Percentiles rank a stretch among this genome's conserved stretches.
phyloP scores from a whole-genome alignment of 2,888 invertebrate genomes.

The Aradus depressus region DNA sequence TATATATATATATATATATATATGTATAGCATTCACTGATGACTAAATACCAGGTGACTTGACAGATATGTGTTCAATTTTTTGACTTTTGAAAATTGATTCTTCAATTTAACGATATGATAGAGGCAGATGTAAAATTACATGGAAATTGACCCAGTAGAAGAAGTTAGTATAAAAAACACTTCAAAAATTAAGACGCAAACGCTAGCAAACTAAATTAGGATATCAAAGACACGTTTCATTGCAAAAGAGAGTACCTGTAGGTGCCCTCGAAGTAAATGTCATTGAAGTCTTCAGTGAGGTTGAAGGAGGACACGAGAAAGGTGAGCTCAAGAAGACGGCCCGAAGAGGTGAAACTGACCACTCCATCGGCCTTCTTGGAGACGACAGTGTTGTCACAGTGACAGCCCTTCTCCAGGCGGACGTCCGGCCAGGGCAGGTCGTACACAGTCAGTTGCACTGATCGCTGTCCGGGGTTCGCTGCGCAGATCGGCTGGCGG shows the following conservation, averaged over 20 bases:
- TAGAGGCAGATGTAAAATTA: too few relatives aligned
- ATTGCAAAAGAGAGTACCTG: slow-evolving; percentile 3
- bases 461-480: slow-evolving; percentile 28
- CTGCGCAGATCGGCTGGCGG: slow-evolving; percentile 49
- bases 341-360: slow-evolving; percentile 53
- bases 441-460: slow-evolving; percentile 52
- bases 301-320: slow-evolving; percentile 57
- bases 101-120: too few relatives aligned
- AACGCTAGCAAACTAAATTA: too few relatives aligned
- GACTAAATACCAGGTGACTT: too few relatives aligned
- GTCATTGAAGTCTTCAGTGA: slow-evolving; percentile 70
- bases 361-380: slow-evolving; percentile 42
- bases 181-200: too few relatives aligned
- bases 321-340: slow-evolving; percentile 64
- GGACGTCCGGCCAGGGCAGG: slow-evolving; percentile 58
- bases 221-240: too few relatives aligned
- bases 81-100: too few relatives aligned
- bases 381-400: slow-evolving; percentile 55
- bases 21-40: too few relatives aligned
- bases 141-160: too few relatives aligned
- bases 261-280: slow-evolving; percentile 64
- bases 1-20: too few relatives aligned
- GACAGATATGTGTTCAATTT: too few relatives aligned
- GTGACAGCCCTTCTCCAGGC: slow-evolving; percentile 57
- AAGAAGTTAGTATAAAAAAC: too few relatives aligned